These are phyloP conservation scores for Phortica magna DNA, from an alignment of 2,888 invertebrate genomes.

Conservation along the genomic window DNA sequence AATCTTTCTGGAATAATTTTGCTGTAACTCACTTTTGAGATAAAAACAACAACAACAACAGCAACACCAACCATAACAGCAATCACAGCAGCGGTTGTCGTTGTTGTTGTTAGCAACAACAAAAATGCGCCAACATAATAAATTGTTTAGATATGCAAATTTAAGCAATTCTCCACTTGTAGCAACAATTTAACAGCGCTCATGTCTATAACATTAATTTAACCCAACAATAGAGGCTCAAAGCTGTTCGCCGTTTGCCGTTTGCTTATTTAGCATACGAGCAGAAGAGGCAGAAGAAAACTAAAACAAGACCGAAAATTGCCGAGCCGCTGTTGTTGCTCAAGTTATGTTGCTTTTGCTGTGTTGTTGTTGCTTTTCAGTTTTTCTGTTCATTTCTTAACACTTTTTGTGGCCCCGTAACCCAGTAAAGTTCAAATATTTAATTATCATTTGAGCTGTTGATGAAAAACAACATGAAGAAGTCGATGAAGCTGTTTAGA, in stretches of 20 bases:
- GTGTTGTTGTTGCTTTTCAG: background rate
- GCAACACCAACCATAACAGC: constrained; percentile 29
- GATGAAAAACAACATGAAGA: constrained; percentile 35
- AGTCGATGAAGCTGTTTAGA: background rate
- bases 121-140: constrained; percentile 42
- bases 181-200: constrained; percentile 34
- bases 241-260: background rate
- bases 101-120: constrained; percentile 49
- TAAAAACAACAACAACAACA: constrained; percentile 35
- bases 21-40: constrained; percentile 36
- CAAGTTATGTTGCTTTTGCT: background rate
- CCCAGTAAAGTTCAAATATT: constrained; percentile 64
- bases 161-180: constrained; percentile 45
- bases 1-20: constrained; percentile 13
- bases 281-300: constrained; percentile 10
- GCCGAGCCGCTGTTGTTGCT: constrained; percentile 42
- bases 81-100: constrained; percentile 29
- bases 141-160: constrained; percentile 55
- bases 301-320: background rate
- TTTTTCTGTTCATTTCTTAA: constrained; percentile 5
- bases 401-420: constrained; percentile 52
- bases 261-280: background rate
- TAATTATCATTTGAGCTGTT: constrained; percentile 55
- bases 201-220: constrained; percentile 47
- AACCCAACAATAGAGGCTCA: constrained; percentile 31